Evolutionary conservation across 37 sponge, comb jelly and placozoan genomes (phyloP).

Genomic region (Aphrocallistes beatrix): DNA sequence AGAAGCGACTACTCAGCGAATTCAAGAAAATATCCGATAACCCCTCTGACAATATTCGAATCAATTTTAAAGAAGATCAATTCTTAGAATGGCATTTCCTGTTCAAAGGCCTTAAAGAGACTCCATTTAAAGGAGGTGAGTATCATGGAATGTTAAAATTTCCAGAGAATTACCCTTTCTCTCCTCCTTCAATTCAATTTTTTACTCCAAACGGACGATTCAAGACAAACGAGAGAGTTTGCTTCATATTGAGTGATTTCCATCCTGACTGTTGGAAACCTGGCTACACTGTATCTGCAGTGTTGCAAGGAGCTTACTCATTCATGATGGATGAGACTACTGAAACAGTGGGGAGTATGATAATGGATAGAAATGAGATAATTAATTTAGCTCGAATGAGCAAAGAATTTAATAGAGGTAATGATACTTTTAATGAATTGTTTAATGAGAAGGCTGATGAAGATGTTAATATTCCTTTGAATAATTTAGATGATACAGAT

Average conservation of each 20-base stretch:
- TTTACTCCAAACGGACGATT: background rate
- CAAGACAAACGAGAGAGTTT: background rate
- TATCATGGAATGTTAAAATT: background rate
- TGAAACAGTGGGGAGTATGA: background rate
- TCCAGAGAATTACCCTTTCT: background rate
- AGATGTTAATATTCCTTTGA: too few relatives aligned
- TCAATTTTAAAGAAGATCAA: background rate
- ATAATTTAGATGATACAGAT: too few relatives aligned
- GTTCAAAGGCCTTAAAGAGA: background rate
- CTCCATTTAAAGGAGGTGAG: background rate
- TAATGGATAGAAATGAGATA: background rate
- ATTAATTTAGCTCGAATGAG: too few relatives aligned
- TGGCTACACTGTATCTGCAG: background rate
- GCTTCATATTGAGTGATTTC: background rate
- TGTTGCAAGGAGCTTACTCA: background rate
- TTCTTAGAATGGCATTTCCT: background rate
- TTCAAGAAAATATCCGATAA: background rate
- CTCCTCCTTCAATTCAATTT: background rate
- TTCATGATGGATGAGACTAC: background rate
- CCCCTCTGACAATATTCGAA: background rate
- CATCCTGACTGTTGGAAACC: constrained; percentile 2
- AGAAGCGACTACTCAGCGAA: background rate
- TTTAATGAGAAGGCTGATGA: too few relatives aligned
- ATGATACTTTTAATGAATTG: too few relatives aligned
- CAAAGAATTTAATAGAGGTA: too few relatives aligned